These are phyloP conservation scores for Murina feae DNA, from an alignment of 2,113 vertebrate genomes.

Conservation along the genomic window DNA sequence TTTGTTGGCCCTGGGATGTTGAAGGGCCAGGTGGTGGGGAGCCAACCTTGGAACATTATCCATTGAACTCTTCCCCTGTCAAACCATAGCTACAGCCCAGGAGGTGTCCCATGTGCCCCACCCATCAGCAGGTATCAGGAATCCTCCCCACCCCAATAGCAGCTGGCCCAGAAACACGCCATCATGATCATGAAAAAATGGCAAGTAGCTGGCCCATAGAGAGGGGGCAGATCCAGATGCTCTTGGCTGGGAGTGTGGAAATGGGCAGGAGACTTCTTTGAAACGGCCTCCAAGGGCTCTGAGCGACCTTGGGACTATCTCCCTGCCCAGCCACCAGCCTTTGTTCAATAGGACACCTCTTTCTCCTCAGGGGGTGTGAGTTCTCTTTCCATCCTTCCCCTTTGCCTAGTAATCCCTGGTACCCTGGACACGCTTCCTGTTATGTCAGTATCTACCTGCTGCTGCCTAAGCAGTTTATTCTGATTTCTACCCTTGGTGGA, in stretches of 20 bases:
- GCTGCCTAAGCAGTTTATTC: neutral
- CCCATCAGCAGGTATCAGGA: neutral
- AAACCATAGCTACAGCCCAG: neutral
- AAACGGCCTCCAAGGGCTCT: neutral
- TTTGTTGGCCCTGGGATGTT: neutral
- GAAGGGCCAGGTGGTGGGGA: neutral
- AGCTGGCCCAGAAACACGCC: neutral
- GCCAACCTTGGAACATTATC: neutral
- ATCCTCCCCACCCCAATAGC: neutral
- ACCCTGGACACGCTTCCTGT: neutral
- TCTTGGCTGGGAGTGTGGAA: neutral
- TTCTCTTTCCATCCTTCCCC: neutral
- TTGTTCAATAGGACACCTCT: neutral
- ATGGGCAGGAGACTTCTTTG: neutral
- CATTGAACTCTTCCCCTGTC: neutral
- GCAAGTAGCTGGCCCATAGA: neutral
- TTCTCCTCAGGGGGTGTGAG: neutral
- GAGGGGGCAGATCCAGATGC: neutral
- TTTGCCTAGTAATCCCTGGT: neutral
- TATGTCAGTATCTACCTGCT: neutral
- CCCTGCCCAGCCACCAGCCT: neutral
- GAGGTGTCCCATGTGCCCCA: neutral
- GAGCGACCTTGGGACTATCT: neutral
- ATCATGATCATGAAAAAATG: neutral
- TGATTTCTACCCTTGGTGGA: neutral